These are phyloP conservation scores for Nomia melanderi DNA, from an alignment of 1,140 invertebrate genomes.

Conservation along the genomic window DNA sequence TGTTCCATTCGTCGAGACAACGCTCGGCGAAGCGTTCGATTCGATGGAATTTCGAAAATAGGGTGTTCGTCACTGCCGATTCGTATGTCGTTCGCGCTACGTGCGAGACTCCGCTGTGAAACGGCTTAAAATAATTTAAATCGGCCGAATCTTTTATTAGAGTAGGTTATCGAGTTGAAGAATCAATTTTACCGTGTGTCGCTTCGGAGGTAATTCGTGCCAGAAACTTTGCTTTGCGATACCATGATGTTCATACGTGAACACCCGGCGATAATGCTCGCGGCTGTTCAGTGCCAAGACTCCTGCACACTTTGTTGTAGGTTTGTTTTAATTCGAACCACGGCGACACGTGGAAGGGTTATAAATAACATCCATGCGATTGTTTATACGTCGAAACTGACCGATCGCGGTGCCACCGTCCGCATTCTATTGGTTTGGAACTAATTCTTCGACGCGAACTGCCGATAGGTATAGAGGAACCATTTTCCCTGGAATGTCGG, in stretches of 20 bases:
- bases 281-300: conserved; percentile 5
- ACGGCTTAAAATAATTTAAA: not conserved
- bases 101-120: not conserved
- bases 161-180: not conserved
- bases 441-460: not conserved
- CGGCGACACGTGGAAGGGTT: conserved; percentile 32
- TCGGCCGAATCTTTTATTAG: not conserved
- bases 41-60: not conserved
- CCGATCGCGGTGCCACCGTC: not conserved
- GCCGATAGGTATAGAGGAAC: not conserved
- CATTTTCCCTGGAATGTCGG: too few species aligned
- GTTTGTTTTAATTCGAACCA: conserved; percentile 43
- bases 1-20: too few species aligned
- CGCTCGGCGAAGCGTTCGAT: too few species aligned
- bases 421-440: not conserved
- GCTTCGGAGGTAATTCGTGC: not conserved
- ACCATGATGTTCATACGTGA: not conserved
- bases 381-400: conserved; percentile 29
- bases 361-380: conserved; percentile 48
- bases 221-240: conserved; percentile 21
- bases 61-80: not conserved
- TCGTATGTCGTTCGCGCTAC: not conserved
- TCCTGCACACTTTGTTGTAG: conserved; percentile 2
- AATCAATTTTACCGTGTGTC: conserved; percentile 1
- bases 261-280: not conserved